These are phyloP conservation scores for Apoderus coryli DNA, from an alignment of 2,888 invertebrate genomes.

Conservation along the genomic window DNA sequence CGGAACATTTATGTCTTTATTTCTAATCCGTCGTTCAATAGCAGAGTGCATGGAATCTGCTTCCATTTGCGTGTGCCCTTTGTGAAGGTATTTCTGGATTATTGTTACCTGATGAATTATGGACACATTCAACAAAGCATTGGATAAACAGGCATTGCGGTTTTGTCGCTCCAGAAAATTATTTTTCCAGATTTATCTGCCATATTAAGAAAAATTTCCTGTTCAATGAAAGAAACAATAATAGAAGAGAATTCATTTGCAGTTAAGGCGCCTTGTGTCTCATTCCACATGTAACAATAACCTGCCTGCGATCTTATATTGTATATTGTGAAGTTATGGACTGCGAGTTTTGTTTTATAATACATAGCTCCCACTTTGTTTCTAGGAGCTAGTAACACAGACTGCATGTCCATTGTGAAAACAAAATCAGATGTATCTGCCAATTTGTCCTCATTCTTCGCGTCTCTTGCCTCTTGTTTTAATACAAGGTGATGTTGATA, in stretches of 20 bases:
- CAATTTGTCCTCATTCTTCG: background rate
- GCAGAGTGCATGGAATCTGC: conserved; percentile 14
- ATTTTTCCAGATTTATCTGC: conserved; percentile 1
- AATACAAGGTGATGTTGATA: background rate
- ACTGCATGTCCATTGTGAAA: conserved; percentile 15
- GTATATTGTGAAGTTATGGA: conserved; percentile 19
- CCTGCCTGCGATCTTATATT: conserved; percentile 16
- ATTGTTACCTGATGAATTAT: conserved; percentile 9
- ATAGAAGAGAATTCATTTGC: conserved; percentile 8
- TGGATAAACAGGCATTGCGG: conserved; percentile 7
- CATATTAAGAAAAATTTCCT: conserved; percentile 5
- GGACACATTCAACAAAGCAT: conserved; percentile 8
- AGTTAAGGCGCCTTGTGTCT: conserved; percentile 14
- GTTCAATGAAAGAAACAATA: conserved; percentile 3
- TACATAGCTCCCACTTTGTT: conserved; percentile 14
- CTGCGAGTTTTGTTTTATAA: conserved; percentile 16
- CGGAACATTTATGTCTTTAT: conserved; percentile 14
- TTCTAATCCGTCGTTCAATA: conserved; percentile 12
- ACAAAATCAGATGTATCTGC: conserved; percentile 6
- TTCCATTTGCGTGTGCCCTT: conserved; percentile 16
- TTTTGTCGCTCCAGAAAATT: conserved; percentile 5
- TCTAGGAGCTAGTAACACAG: conserved; percentile 14
- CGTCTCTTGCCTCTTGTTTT: conserved; percentile 2
- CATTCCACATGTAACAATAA: conserved; percentile 20
- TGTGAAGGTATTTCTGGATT: conserved; percentile 12